Base-by-base conservation (phyloP, 2,888 invertebrate species). In the Lasioglossum zephyrum region DNA sequence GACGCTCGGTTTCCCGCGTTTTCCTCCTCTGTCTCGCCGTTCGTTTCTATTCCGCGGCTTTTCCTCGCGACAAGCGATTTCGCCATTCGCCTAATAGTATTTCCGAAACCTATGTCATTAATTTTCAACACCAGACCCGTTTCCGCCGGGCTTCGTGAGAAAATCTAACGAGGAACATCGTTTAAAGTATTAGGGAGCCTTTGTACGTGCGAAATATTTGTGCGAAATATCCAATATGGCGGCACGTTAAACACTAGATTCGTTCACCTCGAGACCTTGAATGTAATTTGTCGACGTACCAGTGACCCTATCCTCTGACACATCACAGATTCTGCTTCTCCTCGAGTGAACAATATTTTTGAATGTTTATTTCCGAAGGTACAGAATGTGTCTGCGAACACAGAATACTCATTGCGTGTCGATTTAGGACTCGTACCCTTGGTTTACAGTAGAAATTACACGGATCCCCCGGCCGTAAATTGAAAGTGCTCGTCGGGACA, bases 1-100 rank as follows among this genome's bases (percentile, higher is more conserved):
- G 53, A 75, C 76, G 60, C 77, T 73, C 26, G 60, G 31, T 81
- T 77, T 80, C 49, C 69, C 72, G 72, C 39, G 75, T 49, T 69
- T 83, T 57, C 73, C n/a, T 39, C 44, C 44, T 79, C 63, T 72
- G 18, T 31, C 57, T 22, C 53, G 53, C 53, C 53, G 53, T 22
- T 63, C 63, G 31, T 31, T 31, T 31, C 26, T 16, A 63, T 63
- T 63, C 31, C 63, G 63, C 16, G 63, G 63, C 16, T 31, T 63
- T 63, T 31, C 63, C 31, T 63, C 63, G 16, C 31, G 31, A 31
- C 63, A 6, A 63, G 16, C 63, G 31, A 16, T 63, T 31, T 63
- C 63, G 16, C 31, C 31, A 31, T 63, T 63, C 63, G 31, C 63
- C 63, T 63, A 63, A 66, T 31, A 36, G 31, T 31, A 18, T 31